Evolutionary conservation across 2,113 vertebrate genomes (phyloP), one percentile per base, ranked within the genome.

Genomic region (Tapirus terrestris): DNA sequence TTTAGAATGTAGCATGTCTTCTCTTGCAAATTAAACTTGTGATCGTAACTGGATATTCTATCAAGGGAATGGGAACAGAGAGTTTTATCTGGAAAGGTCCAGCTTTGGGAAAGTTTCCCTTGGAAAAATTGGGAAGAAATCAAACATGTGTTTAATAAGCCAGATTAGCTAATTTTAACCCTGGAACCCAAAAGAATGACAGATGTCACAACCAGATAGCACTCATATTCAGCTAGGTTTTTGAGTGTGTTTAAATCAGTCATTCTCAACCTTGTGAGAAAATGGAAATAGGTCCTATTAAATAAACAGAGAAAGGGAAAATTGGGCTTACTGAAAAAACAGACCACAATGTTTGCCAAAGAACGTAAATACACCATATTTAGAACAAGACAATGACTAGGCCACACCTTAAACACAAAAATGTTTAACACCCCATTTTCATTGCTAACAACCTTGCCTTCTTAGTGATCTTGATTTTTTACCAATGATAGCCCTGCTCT

Each of bases 111-210:
- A 86, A 3, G 13, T 76, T 94, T 77, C 61, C 23, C 31, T 72
- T 89, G 53, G 53, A 83, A 94, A 94, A 94, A 81, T 13, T 81
- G 33, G 43, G 33, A 39, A 84, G 18, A 91, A 92, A 89, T 45
- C 13, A 61, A 48, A 53, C 33, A 53, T 17, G 87, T 89, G 6
- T 61, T 20, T 61, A 88, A 65, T 89, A 72, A 97, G 45, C 33
- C 58, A 83, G 39, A 84, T 65, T 51, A 72, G 21, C 12, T 82
- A 10, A 65, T 86, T 67, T 89, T 77, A 86, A 33, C 33, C 33
- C 36, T 83, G 61, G 18, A 75, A 80, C 45, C 79, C 70, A 39
- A 70, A 94, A 58, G 76, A 76, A 53, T 77, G 91, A 86, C 33
- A 86, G 36, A 58, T 75, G 12, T 73, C 83, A 60, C 23, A 60